Percentiles rank a stretch among this genome's conserved stretches.
These are phyloP conservation scores for Sebastes itinus DNA, from an alignment of 2,797 vertebrate genomes.

Conservation along the genomic window DNA sequence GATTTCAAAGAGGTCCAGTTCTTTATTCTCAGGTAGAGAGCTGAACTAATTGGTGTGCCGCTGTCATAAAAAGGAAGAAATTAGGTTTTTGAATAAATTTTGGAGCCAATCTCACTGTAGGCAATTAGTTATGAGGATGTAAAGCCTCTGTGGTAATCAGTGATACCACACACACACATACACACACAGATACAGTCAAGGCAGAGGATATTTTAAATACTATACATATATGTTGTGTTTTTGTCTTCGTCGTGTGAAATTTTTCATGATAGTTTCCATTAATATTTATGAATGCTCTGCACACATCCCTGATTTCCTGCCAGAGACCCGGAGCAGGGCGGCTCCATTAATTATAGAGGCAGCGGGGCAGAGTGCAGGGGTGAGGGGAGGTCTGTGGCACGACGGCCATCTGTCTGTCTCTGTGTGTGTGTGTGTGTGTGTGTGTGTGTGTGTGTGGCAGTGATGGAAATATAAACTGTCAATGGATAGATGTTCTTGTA, in stretches of 20 bases:
- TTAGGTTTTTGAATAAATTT: neutral
- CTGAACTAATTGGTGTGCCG: neutral
- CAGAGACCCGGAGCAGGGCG: slow-evolving; percentile 49
- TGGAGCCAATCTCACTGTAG: neutral
- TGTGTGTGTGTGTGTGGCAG: neutral
- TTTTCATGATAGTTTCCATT: slow-evolving; percentile 57
- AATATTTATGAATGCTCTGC: slow-evolving; percentile 79
- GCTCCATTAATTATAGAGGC: slow-evolving; percentile 75
- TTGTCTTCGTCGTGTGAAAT: slow-evolving; percentile 47
- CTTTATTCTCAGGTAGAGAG: neutral
- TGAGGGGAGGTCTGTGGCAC: slow-evolving; percentile 65
- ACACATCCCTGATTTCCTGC: slow-evolving; percentile 70
- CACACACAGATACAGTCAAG: neutral
- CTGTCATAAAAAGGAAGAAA: neutral
- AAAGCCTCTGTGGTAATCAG: neutral
- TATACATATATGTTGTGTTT: slow-evolving; percentile 7
- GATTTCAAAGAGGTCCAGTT: neutral
- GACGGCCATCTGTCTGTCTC: slow-evolving; percentile 50
- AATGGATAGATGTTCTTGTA: neutral
- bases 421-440: neutral
- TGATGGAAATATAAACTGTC: neutral
- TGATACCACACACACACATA: neutral
- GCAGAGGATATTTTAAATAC: neutral
- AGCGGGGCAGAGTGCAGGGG: slow-evolving; percentile 60
- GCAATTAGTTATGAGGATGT: neutral